These are phyloP conservation scores for Scaptomyza polygonia DNA, from an alignment of 2,888 invertebrate genomes.

Conservation along the genomic window DNA sequence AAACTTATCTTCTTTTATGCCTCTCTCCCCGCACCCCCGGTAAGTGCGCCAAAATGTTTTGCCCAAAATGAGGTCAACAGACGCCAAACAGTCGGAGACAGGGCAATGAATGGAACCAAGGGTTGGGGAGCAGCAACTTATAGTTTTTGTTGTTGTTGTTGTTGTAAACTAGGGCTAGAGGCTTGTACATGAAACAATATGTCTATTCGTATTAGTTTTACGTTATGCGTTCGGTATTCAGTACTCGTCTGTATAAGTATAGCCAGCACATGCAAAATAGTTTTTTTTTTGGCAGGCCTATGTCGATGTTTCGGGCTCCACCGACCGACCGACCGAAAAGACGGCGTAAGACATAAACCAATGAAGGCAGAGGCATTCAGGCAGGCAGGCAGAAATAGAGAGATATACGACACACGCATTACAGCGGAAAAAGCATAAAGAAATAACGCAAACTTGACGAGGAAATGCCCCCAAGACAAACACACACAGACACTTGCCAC, in stretches of 20 bases:
- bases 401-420: slow-evolving; percentile 55
- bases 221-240: slow-evolving; percentile 15
- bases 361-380: slow-evolving; percentile 51
- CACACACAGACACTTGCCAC: slow-evolving; percentile 50
- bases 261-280: slow-evolving; percentile 51
- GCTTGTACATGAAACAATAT: slow-evolving; percentile 29
- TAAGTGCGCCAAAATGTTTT: slow-evolving; percentile 67
- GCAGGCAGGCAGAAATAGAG: slow-evolving; percentile 44
- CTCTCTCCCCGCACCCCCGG: too few species aligned
- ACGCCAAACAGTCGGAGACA: slow-evolving; percentile 68
- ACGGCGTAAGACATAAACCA: slow-evolving; percentile 68
- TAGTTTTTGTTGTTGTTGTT: slow-evolving; percentile 64
- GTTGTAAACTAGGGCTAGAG: slow-evolving; percentile 49
- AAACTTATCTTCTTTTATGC: too few species aligned
- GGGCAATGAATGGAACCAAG: slow-evolving; percentile 9
- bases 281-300: slow-evolving; percentile 37
- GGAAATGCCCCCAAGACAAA: slow-evolving; percentile 61
- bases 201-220: slow-evolving; percentile 33
- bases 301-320: slow-evolving; percentile 1
- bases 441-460: slow-evolving; percentile 30
- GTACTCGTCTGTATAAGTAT: slow-evolving; percentile 13
- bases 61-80: slow-evolving; percentile 76
- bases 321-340: too few species aligned
- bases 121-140: slow-evolving; percentile 22
- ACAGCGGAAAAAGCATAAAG: slow-evolving; percentile 29